phyloP scores from a whole-genome alignment of 92 coral and sea anemone genomes.

The Porites lobata region DNA sequence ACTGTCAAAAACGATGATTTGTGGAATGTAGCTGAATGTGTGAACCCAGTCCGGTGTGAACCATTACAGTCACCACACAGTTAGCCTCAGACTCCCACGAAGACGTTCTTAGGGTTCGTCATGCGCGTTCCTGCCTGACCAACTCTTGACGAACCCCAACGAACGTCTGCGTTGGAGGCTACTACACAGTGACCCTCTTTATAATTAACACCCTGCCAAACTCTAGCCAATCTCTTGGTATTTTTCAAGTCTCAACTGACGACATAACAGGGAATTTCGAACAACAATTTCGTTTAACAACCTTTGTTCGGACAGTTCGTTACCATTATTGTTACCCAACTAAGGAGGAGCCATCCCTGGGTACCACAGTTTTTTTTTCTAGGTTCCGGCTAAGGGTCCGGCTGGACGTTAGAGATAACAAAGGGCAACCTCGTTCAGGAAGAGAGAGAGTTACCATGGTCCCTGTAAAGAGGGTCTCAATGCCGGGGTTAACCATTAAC shows the following conservation, averaged over 20 bases:
- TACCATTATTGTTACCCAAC: conserved; percentile 1
- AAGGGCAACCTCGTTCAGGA: not conserved
- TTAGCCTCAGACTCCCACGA: not conserved
- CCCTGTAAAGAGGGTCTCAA: not conserved
- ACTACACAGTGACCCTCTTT: conserved; percentile 7
- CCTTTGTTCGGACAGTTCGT: not conserved
- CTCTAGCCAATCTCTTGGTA: conserved; percentile 9
- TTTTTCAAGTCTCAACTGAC: not conserved
- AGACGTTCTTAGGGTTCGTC: not conserved
- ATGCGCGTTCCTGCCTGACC: not conserved
- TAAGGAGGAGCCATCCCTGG: conserved; percentile 4
- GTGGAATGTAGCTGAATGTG: conserved; percentile 1
- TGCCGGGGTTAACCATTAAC: not conserved
- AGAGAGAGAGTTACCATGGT: conserved; percentile 3
- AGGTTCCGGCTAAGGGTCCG: not conserved
- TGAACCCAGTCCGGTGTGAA: not conserved
- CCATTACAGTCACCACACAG: not conserved
- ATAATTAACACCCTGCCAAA: not conserved
- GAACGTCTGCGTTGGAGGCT: not conserved
- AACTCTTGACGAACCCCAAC: not conserved
- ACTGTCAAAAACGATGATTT: conserved; percentile 1
- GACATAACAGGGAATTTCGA: not conserved
- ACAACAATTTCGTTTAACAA: not conserved
- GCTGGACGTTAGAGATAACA: not conserved
- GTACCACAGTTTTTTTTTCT: not conserved